A percentile compares a stretch with the other conserved stretches of the same genome.
Conservation (phyloP, 2,113 vertebrate species). For the Bagarius yarrelli region DNA sequence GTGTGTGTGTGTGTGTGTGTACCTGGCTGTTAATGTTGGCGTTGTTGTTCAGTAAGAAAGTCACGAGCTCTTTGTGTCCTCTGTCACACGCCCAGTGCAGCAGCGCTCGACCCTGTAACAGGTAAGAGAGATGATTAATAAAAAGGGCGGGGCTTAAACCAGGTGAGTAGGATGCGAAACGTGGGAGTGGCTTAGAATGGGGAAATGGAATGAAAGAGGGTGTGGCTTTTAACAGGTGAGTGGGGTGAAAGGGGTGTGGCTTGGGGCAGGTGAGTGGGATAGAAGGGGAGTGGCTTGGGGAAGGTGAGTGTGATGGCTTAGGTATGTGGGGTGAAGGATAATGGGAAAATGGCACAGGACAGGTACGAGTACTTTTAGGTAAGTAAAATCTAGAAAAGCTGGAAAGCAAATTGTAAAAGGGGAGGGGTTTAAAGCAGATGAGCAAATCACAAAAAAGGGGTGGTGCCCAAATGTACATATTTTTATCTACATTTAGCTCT, state of each 20-base stretch:
- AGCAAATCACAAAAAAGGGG: not conserved
- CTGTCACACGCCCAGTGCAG: slow-evolving; percentile 95
- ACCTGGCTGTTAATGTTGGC: slow-evolving; percentile 91
- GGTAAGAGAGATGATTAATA: not conserved
- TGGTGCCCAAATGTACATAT: not conserved
- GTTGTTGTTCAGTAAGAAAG: slow-evolving; percentile 81
- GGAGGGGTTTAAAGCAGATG: no score
- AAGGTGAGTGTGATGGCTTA: not conserved
- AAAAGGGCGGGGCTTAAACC: not conserved
- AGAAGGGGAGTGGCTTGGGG: not conserved
- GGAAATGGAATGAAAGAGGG: not conserved
- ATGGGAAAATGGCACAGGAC: not conserved
- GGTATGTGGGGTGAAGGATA: not conserved
- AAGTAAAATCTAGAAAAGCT: no score
- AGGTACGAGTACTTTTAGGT: no score
- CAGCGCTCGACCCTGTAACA: slow-evolving; percentile 83
- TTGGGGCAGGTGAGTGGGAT: not conserved
- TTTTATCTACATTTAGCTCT: not conserved
- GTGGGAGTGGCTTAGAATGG: not conserved
- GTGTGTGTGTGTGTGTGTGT: slow-evolving; percentile 11
- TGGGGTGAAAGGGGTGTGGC: not conserved
- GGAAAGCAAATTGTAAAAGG: no score
- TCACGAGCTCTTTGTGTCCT: slow-evolving; percentile 92
- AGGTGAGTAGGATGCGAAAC: not conserved
- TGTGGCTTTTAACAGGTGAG: not conserved